Conservation (phyloP, 2,888 invertebrate species). For the Flexamia atlantica region DNA sequence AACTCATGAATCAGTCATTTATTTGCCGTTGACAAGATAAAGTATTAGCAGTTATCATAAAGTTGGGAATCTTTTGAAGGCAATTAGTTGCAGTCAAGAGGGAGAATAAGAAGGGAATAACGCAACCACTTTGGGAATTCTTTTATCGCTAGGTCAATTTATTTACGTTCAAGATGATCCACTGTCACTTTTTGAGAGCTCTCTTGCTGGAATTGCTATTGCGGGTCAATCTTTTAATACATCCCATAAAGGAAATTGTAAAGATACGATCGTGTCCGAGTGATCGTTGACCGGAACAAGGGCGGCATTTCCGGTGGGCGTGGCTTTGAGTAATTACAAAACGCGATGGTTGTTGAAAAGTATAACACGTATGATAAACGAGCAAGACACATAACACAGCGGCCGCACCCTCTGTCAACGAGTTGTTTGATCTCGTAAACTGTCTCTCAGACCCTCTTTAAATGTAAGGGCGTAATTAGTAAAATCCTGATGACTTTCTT, state of each 20-base stretch:
- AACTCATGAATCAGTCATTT: too few relatives aligned
- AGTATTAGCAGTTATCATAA: too few relatives aligned
- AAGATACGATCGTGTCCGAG: slow-evolving; percentile 28
- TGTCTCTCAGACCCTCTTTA: background rate
- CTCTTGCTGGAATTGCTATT: too few relatives aligned
- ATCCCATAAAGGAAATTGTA: slow-evolving; percentile 28
- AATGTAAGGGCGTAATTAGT: background rate
- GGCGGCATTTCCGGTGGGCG: slow-evolving; percentile 60
- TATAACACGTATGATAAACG: slow-evolving; percentile 35
- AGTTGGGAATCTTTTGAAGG: too few relatives aligned
- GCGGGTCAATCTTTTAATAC: background rate
- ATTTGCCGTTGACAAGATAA: too few relatives aligned
- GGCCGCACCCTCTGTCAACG: slow-evolving; percentile 25
- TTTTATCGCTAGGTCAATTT: too few relatives aligned
- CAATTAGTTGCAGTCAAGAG: too few relatives aligned
- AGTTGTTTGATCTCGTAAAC: slow-evolving; percentile 9
- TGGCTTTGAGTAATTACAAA: slow-evolving; percentile 58
- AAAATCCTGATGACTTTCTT: background rate
- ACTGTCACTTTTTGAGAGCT: too few relatives aligned
- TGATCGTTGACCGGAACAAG: slow-evolving; percentile 15
- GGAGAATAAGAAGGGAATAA: too few relatives aligned
- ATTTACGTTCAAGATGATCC: too few relatives aligned
- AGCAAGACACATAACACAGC: background rate
- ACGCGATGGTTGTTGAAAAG: slow-evolving; percentile 33
- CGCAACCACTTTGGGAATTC: too few relatives aligned